Base-by-base conservation (phyloP, 2,797 vertebrate genomes). In the Acanthiza pusilla region DNA sequence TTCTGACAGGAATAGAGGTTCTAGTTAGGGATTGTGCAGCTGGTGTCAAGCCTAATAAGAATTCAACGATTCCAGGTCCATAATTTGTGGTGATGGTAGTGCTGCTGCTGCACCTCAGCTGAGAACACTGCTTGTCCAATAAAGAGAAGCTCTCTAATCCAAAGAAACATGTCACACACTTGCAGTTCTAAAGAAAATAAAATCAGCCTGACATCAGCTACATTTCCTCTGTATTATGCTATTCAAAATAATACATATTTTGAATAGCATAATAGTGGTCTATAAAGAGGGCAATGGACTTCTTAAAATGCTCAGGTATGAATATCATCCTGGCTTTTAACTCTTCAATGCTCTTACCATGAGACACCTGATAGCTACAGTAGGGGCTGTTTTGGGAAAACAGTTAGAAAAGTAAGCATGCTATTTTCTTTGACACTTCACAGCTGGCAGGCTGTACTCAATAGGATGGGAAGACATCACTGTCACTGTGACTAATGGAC, bases 11-110 rank as follows among this genome's bases (percentile, higher is more conserved):
- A 97, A 71, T n/a, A 88, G 88, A 85, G 62, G 38, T 95, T 97
- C 93, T 92, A 38, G 32, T 84, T 93, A 75, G 51, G 51, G 22
- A 93, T 32, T 94, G 72, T 20, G 13, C 77, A 89, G 77, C 29
- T 58, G 88, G n/a, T 67, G 83, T 91, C 71, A 97, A 84, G 65
- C 63, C 38, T 95, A 91, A 94, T 95, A 93, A 89, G 62, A 93
- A 85, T 96, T 95, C 43, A 96, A 53, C 71, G 80, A 79, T n/a
- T 91, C 48, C 34, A 87, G 47, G 47, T 71, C 81, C 43, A 22
- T 90, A 63, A 94, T 89, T 91, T 95, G 55, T 88, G 85, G 57
- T 93, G 94, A 75, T 32, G 55, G 54, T 67, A 77, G 34, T 34
- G 30, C 55, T 91, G 80, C 79, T 89, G 85, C 32, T 83, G 79